phyloP scores from a whole-genome alignment of 2,113 vertebrate species.

The Aepyceros melampus region DNA sequence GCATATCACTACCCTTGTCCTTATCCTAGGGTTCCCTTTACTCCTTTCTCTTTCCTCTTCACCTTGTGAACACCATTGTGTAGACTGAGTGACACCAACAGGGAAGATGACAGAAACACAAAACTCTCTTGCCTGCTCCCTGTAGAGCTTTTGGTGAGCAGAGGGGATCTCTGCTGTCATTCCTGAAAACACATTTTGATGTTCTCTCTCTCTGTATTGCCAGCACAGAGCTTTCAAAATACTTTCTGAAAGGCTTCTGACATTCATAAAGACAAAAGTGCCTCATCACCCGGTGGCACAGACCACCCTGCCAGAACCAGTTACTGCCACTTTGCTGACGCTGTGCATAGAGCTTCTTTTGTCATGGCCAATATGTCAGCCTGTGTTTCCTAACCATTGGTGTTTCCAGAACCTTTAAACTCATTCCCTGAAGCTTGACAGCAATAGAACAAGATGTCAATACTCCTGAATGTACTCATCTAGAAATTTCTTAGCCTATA shows the following conservation, averaged over 20 bases:
- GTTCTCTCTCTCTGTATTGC: not conserved
- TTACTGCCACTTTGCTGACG: not conserved
- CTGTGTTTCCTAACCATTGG: not conserved
- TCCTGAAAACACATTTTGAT: conserved; percentile 24
- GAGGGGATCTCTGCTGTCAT: not conserved
- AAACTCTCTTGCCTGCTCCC: not conserved
- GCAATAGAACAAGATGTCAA: not conserved
- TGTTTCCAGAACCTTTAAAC: not conserved
- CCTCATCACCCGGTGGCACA: not conserved
- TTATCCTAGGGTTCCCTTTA: not conserved
- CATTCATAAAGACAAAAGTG: conserved; percentile 31
- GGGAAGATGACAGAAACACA: not conserved
- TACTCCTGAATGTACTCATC: not conserved
- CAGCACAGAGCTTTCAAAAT: conserved; percentile 40
- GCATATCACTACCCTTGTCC: not conserved
- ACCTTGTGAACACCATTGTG: not conserved
- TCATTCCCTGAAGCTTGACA: not conserved
- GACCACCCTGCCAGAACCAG: not conserved
- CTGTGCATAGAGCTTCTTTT: not conserved
- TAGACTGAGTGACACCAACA: not conserved
- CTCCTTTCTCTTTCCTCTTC: not conserved
- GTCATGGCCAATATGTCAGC: not conserved
- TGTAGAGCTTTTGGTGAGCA: not conserved
- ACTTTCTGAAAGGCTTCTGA: conserved; percentile 28
- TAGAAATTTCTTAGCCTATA: not conserved